A percentile compares a stretch with the other conserved stretches of the same genome.
phyloP scores from a whole-genome alignment of 2,113 vertebrate genomes.

The Leucopsar rothschildi region DNA sequence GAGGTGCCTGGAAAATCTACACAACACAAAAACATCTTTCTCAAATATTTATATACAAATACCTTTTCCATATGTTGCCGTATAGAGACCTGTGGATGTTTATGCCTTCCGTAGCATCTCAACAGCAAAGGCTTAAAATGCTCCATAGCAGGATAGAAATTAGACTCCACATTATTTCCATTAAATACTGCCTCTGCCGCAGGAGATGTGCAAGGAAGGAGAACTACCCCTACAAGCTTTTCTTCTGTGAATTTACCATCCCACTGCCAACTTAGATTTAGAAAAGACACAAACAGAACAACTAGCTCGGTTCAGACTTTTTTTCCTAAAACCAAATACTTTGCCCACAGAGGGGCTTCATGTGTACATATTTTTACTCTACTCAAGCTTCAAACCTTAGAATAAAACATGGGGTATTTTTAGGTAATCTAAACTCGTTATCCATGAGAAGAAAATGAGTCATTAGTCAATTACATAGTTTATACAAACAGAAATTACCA shows the following conservation, averaged over 20 bases:
- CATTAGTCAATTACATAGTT: neutral
- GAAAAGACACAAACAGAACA: neutral
- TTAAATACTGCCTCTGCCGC: neutral
- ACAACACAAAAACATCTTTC: neutral
- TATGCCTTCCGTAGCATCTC: neutral
- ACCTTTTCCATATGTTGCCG: neutral
- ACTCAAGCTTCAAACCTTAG: neutral
- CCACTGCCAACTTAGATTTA: neutral
- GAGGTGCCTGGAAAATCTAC: slow-evolving; percentile 24
- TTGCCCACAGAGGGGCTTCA: neutral
- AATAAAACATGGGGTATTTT: neutral
- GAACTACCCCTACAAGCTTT: neutral
- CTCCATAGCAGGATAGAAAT: neutral
- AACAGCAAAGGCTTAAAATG: neutral
- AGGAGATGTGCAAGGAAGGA: neutral
- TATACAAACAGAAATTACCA: neutral
- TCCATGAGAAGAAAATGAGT: neutral
- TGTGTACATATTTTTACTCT: neutral
- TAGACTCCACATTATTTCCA: neutral
- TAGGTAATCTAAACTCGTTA: neutral
- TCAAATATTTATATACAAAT: neutral
- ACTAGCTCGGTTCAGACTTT: neutral
- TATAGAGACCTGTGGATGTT: neutral
- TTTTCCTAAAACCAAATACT: neutral
- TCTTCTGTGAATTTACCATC: neutral